A percentile compares a stretch with the other conserved stretches of the same genome.
Conservation (phyloP, 2,888 invertebrate species). For the Ommatoiulus sabulosus region DNA sequence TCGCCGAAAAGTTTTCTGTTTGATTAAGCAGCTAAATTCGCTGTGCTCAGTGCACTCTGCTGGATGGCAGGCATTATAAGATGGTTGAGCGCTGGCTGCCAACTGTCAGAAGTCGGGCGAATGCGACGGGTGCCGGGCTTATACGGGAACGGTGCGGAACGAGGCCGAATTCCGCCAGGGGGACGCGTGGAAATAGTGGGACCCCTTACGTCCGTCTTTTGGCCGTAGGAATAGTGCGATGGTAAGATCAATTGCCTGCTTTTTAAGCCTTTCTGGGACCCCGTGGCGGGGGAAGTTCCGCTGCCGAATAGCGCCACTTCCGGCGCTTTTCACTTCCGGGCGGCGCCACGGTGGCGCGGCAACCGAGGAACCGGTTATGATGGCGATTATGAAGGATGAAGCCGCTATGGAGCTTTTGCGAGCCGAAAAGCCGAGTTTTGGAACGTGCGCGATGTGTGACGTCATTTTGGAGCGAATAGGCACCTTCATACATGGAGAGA, state of each 20-base stretch:
- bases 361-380: background rate
- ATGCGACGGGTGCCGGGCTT: slow-evolving; percentile 54
- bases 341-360: background rate
- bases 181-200: background rate
- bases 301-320: slow-evolving; percentile 47
- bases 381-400: background rate
- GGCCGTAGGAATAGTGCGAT: background rate
- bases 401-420: background rate
- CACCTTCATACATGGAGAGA: too few relatives aligned
- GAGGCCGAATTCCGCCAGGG: background rate
- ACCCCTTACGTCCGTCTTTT: background rate
- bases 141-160: background rate
- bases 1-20: slow-evolving; percentile 59
- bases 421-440: background rate
- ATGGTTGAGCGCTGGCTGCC: slow-evolving; percentile 55
- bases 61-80: slow-evolving; percentile 52
- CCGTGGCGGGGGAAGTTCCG: slow-evolving; percentile 25
- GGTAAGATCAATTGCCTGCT: background rate
- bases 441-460: background rate
- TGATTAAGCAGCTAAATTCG: slow-evolving; percentile 60
- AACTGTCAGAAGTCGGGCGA: slow-evolving; percentile 49
- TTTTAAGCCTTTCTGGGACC: slow-evolving; percentile 42
- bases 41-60: slow-evolving; percentile 57
- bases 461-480: background rate
- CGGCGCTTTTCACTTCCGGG: slow-evolving; percentile 5